Evolutionary conservation across 2,113 vertebrate species (phyloP).

Genomic region (Cynopterus brachyotis): DNA sequence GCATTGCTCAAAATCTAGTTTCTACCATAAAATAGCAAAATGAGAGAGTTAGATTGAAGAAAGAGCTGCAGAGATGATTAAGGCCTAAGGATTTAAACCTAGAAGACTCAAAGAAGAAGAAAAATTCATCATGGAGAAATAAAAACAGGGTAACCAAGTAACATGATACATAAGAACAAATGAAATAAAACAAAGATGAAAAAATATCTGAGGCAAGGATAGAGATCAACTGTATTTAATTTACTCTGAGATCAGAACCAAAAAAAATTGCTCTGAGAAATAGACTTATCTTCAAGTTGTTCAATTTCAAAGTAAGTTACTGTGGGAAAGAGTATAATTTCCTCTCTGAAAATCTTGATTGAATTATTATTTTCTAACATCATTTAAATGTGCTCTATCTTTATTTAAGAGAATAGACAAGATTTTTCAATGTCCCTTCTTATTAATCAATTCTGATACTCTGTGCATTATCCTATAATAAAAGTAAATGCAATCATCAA

Average conservation of each 20-base stretch:
- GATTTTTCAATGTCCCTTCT: background rate
- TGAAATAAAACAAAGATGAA: conserved; percentile 55
- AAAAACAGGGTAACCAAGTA: background rate
- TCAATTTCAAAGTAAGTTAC: conserved; percentile 58
- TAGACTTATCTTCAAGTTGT: conserved; percentile 3
- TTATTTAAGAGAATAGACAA: background rate
- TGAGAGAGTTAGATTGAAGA: background rate
- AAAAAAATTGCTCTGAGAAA: conserved; percentile 57
- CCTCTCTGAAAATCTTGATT: conserved; percentile 16
- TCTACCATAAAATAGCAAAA: background rate
- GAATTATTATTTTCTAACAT: conserved; percentile 43
- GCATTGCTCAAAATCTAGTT: background rate
- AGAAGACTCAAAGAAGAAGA: background rate
- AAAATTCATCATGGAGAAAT: background rate
- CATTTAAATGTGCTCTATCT: conserved; percentile 34
- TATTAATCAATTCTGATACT: background rate
- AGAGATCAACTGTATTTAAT: conserved; percentile 36
- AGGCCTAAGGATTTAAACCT: background rate
- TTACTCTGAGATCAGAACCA: conserved; percentile 57
- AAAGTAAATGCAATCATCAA: background rate
- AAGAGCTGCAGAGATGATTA: background rate
- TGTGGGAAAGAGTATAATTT: conserved; percentile 18
- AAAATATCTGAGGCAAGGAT: conserved; percentile 3
- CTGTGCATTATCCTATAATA: background rate
- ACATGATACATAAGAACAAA: conserved; percentile 39